phyloP scores from a whole-genome alignment of 2,888 invertebrate species.

The Ferdinandea cuprea region DNA sequence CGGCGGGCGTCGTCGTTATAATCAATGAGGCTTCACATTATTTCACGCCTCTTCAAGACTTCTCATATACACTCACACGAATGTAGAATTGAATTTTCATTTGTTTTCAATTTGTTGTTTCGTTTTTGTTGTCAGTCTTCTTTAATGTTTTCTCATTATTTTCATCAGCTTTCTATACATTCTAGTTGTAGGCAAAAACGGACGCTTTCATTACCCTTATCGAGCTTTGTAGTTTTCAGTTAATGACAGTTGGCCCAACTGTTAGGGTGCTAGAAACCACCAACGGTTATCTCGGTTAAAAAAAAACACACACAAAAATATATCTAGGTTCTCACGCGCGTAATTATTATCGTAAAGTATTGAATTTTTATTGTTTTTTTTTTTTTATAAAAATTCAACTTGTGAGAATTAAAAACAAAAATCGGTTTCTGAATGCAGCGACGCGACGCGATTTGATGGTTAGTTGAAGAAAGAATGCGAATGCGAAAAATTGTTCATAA shows the following conservation, averaged over 20 bases:
- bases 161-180: not conserved
- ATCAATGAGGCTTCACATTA: conserved; percentile 25
- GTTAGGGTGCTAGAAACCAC: conserved; percentile 40
- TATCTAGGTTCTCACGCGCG: conserved; percentile 1
- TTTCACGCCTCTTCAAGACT: conserved; percentile 49
- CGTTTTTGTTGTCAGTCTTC: conserved; percentile 15
- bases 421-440: not conserved
- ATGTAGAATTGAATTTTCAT: not conserved
- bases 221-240: conserved; percentile 55
- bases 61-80: not conserved
- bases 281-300: conserved; percentile 2
- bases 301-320: not conserved
- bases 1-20: not conserved
- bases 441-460: conserved; percentile 22
- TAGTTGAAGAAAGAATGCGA: not conserved
- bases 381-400: not conserved
- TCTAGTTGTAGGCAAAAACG: conserved; percentile 6
- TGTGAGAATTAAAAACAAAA: not conserved
- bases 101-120: conserved; percentile 35
- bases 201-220: conserved; percentile 41
- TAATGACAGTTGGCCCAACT: conserved; percentile 42
- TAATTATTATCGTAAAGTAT: conserved; percentile 1
- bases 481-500: no score
- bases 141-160: not conserved
- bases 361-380: not conserved